Conservation (phyloP, 1,140 invertebrate genomes). For the Aphaenogaster rudis region DNA sequence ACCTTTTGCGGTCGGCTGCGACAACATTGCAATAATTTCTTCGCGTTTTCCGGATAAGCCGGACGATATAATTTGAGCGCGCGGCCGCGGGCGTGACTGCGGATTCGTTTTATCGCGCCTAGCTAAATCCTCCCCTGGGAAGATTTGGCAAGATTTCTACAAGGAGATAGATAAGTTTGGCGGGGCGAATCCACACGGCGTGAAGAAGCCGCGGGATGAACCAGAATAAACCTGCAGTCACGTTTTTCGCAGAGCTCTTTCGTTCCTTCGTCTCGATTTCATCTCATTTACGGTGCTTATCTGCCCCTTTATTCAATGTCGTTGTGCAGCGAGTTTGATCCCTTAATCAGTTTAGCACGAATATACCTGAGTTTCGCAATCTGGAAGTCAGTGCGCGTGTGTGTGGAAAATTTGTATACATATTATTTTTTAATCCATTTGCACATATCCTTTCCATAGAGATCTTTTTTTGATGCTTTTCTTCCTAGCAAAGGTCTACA, state of each 20-base stretch:
- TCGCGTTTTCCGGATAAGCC: conserved; percentile 32
- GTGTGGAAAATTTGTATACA: not conserved
- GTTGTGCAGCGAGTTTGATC: conserved; percentile 20
- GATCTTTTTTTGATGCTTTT: not conserved
- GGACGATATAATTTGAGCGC: conserved; percentile 53
- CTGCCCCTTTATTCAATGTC: conserved; percentile 30
- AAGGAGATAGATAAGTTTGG: conserved; percentile 74
- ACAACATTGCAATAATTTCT: conserved; percentile 39
- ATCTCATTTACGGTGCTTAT: conserved; percentile 25
- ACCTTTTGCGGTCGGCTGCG: not conserved
- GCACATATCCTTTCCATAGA: not conserved
- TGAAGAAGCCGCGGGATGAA: conserved; percentile 45
- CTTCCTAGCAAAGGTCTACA: not conserved
- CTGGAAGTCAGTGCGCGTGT: not conserved
- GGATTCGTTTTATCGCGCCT: conserved; percentile 69
- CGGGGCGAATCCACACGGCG: conserved; percentile 42
- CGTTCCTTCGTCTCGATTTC: not conserved
- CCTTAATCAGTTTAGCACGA: conserved; percentile 41
- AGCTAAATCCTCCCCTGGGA: conserved; percentile 65
- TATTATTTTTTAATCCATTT: conserved; percentile 1
- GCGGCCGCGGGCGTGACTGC: conserved; percentile 37
- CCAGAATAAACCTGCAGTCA: conserved; percentile 59
- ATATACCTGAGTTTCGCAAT: not conserved
- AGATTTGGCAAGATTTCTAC: conserved; percentile 70
- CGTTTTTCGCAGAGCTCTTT: conserved; percentile 62